Evolutionary conservation across 2,888 invertebrate genomes (phyloP).

Genomic region (Epinotia demarniana): DNA sequence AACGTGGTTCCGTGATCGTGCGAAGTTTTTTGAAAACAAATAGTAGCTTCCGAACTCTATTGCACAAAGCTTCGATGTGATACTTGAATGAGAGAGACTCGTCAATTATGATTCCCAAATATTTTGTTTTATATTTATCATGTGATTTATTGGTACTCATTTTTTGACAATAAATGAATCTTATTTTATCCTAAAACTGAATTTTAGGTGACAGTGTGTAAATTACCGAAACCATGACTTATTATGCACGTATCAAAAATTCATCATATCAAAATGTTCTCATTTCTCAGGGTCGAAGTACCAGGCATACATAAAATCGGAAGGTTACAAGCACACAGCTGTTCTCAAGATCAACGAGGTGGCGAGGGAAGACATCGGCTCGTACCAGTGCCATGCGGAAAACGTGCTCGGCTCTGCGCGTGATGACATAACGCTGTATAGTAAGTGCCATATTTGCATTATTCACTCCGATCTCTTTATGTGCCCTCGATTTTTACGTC

Average conservation of each 20-base stretch:
- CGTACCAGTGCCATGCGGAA: slow-evolving; percentile 87
- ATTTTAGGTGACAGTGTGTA: not conserved
- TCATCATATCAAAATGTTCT: not conserved
- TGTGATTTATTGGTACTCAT: too few species aligned
- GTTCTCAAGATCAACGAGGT: slow-evolving; percentile 83
- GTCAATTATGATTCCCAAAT: too few species aligned
- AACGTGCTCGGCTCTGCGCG: slow-evolving; percentile 87
- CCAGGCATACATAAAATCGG: slow-evolving; percentile 61
- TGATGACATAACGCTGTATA: slow-evolving; percentile 86
- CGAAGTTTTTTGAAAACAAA: too few species aligned
- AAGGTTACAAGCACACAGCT: slow-evolving; percentile 85
- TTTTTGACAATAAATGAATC: too few species aligned
- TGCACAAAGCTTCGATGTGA: too few species aligned
- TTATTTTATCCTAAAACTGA: not conserved
- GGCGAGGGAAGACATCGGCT: slow-evolving; percentile 83
- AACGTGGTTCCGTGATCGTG: too few species aligned
- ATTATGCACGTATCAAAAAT: not conserved
- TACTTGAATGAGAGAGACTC: too few species aligned
- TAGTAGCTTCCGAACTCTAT: too few species aligned
- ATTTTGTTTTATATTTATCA: too few species aligned
- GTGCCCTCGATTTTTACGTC: not conserved
- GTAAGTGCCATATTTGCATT: slow-evolving; percentile 74
- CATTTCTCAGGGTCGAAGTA: slow-evolving; percentile 62
- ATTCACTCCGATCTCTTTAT: slow-evolving; percentile 10
- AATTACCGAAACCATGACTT: not conserved